Evolutionary conservation across 53 echinoderm and acorn worm genomes (phyloP).

Genomic region (Luidia sarsii): DNA sequence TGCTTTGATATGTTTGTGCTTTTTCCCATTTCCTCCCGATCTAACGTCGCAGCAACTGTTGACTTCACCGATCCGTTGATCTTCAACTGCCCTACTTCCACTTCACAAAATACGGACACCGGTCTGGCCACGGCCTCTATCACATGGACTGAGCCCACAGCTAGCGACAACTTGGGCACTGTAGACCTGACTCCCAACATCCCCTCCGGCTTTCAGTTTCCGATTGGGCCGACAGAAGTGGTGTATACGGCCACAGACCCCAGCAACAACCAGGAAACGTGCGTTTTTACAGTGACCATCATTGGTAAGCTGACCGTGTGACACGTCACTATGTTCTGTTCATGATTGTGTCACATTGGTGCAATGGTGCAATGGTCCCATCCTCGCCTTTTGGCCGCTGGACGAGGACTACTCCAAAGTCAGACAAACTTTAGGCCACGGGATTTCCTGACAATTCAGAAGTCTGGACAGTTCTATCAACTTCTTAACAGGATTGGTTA

Average conservation of each 20-base stretch:
- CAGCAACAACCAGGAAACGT: slow-evolving; percentile 22
- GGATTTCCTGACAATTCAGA: too few relatives aligned
- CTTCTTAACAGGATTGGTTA: too few relatives aligned
- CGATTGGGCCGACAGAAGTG: slow-evolving; percentile 36
- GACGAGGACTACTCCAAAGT: too few relatives aligned
- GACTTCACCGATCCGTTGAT: slow-evolving; percentile 15
- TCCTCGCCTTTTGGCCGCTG: too few relatives aligned
- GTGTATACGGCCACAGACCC: slow-evolving; percentile 57
- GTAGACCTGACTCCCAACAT: neutral
- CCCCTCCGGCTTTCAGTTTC: slow-evolving; percentile 2
- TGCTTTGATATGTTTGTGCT: too few relatives aligned
- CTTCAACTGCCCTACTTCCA: slow-evolving; percentile 27
- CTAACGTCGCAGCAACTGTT: too few relatives aligned
- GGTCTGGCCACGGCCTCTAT: slow-evolving; percentile 31
- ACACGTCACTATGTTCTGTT: too few relatives aligned
- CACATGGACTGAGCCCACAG: slow-evolving; percentile 50
- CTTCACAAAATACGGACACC: neutral
- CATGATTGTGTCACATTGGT: too few relatives aligned
- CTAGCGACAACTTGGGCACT: slow-evolving; percentile 17
- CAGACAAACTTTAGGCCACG: too few relatives aligned
- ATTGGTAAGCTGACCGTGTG: slow-evolving; percentile 24
- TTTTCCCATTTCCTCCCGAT: too few relatives aligned
- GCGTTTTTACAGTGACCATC: slow-evolving; percentile 36
- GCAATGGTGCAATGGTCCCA: too few relatives aligned
- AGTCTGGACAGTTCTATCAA: too few relatives aligned